Evolutionary conservation across 2,113 vertebrate species (phyloP).

Genomic region (Polyodon spathula): DNA sequence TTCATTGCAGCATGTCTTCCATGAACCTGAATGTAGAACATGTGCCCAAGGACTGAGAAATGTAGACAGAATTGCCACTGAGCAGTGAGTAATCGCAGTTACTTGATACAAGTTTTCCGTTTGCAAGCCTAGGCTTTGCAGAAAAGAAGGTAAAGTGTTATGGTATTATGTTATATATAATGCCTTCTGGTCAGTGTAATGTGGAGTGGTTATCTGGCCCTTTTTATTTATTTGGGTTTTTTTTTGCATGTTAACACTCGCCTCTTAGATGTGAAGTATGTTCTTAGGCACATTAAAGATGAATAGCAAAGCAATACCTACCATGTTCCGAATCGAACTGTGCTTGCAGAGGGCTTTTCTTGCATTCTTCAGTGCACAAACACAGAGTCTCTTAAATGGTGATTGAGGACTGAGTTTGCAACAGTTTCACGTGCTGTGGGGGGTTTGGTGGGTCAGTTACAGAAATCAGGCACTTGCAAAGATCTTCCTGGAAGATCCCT

Average conservation of each 20-base stretch:
- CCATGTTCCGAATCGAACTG: conserved; percentile 54
- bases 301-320: conserved; percentile 60
- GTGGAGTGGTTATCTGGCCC: conserved; percentile 5
- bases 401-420: conserved; percentile 3
- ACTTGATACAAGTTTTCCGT: too few relatives aligned
- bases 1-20: too few relatives aligned
- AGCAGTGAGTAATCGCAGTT: too few relatives aligned
- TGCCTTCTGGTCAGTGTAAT: conserved; percentile 8
- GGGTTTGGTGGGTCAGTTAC: background rate
- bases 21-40: too few relatives aligned
- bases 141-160: background rate
- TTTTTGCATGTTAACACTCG: conserved; percentile 47
- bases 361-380: conserved; percentile 49
- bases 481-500: background rate
- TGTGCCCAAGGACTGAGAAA: too few relatives aligned
- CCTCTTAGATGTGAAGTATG: conserved; percentile 27
- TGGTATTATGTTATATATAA: too few relatives aligned
- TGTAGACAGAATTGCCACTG: too few relatives aligned
- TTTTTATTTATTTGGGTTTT: too few relatives aligned
- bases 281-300: conserved; percentile 35
- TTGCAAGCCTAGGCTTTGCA: too few relatives aligned
- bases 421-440: background rate
- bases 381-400: conserved; percentile 11
- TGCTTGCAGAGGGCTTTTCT: conserved; percentile 51
- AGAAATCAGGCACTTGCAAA: conserved; percentile 1